Conservation (phyloP, 2,113 vertebrate genomes). For the Crotophaga sulcirostris region DNA sequence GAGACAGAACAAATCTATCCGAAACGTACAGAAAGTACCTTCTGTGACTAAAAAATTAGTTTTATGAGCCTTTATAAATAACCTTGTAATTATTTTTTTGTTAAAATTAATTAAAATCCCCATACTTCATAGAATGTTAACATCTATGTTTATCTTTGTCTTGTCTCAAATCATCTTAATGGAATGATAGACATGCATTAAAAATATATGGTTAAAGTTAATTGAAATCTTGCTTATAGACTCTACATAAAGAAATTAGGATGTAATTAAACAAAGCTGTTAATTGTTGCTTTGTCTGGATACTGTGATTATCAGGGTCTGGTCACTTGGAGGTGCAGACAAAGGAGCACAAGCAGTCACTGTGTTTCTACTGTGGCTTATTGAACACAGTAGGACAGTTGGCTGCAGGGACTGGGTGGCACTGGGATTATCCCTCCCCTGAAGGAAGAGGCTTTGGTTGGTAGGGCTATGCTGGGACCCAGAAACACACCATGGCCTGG, state of each 20-base stretch:
- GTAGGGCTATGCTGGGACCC: background rate
- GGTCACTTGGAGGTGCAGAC: background rate
- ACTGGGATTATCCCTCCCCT: background rate
- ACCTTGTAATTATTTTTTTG: slow-evolving; percentile 3
- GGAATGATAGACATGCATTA: background rate
- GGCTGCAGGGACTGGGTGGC: background rate
- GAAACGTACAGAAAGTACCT: background rate
- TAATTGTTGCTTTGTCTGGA: background rate
- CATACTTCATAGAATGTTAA: background rate
- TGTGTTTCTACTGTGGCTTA: background rate
- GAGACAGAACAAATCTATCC: background rate
- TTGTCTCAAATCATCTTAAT: slow-evolving; percentile 22
- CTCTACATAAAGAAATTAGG: background rate
- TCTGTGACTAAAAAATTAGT: background rate
- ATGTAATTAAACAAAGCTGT: slow-evolving; percentile 22
- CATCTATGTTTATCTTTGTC: slow-evolving; percentile 32
- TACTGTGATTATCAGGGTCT: background rate
- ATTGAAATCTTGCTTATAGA: slow-evolving; percentile 30
- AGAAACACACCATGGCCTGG: rapidly evolving
- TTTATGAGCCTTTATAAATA: slow-evolving; percentile 27
- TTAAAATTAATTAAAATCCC: slow-evolving; percentile 35
- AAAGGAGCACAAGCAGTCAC: background rate
- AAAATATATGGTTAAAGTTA: slow-evolving; percentile 33
- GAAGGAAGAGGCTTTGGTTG: background rate
- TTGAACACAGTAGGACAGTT: background rate